Evolutionary conservation across 2,888 invertebrate species (phyloP), one percentile per base, ranked within the genome.

Genomic region (Aporophyla nigra): DNA sequence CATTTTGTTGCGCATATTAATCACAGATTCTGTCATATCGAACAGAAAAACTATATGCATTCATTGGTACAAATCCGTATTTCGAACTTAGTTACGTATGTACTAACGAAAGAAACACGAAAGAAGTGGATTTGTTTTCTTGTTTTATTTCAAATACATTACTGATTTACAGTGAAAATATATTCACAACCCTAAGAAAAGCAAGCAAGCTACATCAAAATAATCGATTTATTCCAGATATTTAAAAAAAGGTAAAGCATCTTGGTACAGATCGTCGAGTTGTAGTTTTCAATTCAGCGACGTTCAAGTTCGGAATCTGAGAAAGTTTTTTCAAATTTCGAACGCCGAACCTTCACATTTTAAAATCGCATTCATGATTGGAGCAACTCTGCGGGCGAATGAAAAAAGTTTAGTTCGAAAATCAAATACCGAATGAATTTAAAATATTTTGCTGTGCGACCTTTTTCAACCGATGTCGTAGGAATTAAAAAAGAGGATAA

Each of bases 331-430:
- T 69, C 40, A 72, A 86, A 84, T 80, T 84, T 72, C 65, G 74
- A 82, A 80, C 59, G 54, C 27, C 51, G 61, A 66, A 24, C 46
- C 68, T 81, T 82, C 61, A 71, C 61, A 75, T 75, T 82, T 87
- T 71, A 71, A 87, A 87, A 70, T 85, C 73, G 56, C 27, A 85
- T 78, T 82, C 86, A 82, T 82, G 87, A 86, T 85, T 78, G 84
- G 75, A 33, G 71, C 73, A 56, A 74, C 58, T 74, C 80, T 40
- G 74, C 71, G 70, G 74, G 71, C 69, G 71, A 81, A 81, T 81
- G 84, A 84, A 74, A 71, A 84, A 85, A 85, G 56, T 76, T 86
- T 74, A n/a, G 71, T 81, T 79, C 62, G 16, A 71, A 79, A 86
- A 67, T 70, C 56, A 78, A 68, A 83, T 74, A 68, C 54, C 24